A percentile compares a stretch with the other conserved stretches of the same genome.
These are phyloP conservation scores for Pangasianodon hypophthalmus DNA, from an alignment of 2,113 vertebrate species.

Conservation along the genomic window DNA sequence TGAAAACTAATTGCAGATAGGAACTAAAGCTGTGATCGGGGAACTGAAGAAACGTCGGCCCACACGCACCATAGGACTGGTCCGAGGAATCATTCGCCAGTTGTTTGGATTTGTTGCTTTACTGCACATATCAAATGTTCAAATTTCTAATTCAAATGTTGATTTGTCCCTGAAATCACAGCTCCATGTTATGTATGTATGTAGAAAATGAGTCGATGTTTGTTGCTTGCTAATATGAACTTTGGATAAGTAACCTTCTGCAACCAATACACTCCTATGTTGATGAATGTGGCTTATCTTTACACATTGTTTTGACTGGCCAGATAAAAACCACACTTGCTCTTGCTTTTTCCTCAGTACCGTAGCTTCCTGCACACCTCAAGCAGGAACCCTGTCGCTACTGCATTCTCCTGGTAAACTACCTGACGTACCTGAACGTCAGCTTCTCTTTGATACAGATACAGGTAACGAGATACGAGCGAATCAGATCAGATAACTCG, in stretches of 20 bases:
- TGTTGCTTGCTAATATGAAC: not conserved
- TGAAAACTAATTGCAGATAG: no score
- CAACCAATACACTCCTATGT: not conserved
- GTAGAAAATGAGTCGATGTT: not conserved
- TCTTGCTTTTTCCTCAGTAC: not conserved
- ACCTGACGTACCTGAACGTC: not conserved
- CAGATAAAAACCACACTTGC: not conserved
- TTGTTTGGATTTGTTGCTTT: not conserved
- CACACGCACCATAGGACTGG: not conserved
- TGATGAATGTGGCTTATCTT: not conserved
- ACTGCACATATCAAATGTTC: no score
- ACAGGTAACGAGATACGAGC: not conserved
- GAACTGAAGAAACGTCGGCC: not conserved
- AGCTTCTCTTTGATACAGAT: not conserved
- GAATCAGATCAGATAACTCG: slow-evolving; percentile 14
- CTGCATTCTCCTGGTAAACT: not conserved
- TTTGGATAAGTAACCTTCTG: not conserved
- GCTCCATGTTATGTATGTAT: not conserved
- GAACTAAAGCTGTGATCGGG: not conserved
- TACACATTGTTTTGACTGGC: not conserved
- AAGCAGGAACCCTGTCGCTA: not conserved
- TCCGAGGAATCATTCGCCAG: not conserved
- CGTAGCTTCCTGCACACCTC: not conserved
- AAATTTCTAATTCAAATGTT: not conserved
- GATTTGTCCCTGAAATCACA: not conserved